Conservation (phyloP, 2,113 vertebrate species). For the Ammospiza caudacuta region DNA sequence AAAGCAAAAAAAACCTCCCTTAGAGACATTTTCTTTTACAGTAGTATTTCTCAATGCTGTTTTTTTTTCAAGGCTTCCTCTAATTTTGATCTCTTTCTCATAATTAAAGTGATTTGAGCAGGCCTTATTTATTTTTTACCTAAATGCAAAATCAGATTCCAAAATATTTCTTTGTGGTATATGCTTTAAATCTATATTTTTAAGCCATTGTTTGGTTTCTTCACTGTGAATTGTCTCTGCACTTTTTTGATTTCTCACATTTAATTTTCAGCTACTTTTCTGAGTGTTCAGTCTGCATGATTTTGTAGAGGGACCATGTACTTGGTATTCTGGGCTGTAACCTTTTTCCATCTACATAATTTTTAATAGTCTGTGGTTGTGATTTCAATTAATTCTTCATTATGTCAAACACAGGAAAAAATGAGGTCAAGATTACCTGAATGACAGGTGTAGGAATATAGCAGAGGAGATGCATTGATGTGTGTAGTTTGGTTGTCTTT, state of each 20-base stretch:
- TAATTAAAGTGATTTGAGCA: neutral
- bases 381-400: neutral
- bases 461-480: too few relatives aligned
- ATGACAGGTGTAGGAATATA: neutral
- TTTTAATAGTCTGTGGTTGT: neutral
- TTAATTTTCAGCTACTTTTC: neutral
- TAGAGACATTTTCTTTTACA: neutral
- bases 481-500: neutral
- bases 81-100: neutral
- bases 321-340: neutral
- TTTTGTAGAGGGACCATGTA: neutral
- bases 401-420: neutral
- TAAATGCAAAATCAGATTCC: neutral
- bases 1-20: neutral
- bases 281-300: neutral
- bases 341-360: neutral
- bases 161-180: neutral
- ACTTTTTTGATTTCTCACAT: neutral
- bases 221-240: neutral
- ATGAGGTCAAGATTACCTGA: neutral
- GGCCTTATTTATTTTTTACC: neutral
- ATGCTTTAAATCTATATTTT: neutral
- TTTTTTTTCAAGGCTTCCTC: neutral
- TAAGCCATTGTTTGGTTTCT: neutral
- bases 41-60: fast-evolving